These are phyloP conservation scores for Limanda limanda DNA, from an alignment of 2,113 vertebrate species.

Conservation along the genomic window DNA sequence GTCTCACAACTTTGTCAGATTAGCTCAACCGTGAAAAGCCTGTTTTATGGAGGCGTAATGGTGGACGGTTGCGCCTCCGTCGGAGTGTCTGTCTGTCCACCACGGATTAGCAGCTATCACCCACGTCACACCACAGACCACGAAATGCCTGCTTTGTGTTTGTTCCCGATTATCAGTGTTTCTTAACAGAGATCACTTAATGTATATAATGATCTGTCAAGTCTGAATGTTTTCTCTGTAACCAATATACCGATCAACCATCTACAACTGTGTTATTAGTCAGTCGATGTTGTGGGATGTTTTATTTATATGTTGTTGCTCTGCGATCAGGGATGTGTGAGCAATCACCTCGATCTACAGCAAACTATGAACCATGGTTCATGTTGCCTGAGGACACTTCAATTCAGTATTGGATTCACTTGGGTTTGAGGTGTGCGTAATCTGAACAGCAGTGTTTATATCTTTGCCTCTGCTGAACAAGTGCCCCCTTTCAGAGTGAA, in stretches of 20 bases:
- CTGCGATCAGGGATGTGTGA: neutral
- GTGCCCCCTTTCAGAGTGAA: conserved; percentile 39
- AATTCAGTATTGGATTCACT: conserved; percentile 30
- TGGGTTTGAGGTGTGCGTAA: conserved; percentile 41
- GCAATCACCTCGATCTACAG: neutral
- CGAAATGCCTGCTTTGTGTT: conserved; percentile 18
- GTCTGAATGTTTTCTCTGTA: neutral
- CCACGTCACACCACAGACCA: conserved; percentile 23
- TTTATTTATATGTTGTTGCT: neutral
- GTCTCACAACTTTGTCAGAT: conserved; percentile 79
- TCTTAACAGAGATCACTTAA: neutral
- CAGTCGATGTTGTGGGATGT: neutral
- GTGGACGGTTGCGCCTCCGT: conserved; percentile 71
- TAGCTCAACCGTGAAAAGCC: conserved; percentile 79
- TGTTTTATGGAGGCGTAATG: conserved; percentile 79
- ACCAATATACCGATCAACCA: neutral
- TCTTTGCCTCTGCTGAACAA: conserved; percentile 26
- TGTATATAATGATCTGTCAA: neutral
- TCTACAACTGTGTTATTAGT: conserved; percentile 2
- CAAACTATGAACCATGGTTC: neutral
- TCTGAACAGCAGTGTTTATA: conserved; percentile 20
- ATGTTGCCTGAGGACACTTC: conserved; percentile 14
- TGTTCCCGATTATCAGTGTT: conserved; percentile 52
- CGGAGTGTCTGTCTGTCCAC: conserved; percentile 67
- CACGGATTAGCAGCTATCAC: conserved; percentile 52